Evolutionary conservation across 2,797 vertebrate genomes (phyloP).

Genomic region (Sorex maritimensis): DNA sequence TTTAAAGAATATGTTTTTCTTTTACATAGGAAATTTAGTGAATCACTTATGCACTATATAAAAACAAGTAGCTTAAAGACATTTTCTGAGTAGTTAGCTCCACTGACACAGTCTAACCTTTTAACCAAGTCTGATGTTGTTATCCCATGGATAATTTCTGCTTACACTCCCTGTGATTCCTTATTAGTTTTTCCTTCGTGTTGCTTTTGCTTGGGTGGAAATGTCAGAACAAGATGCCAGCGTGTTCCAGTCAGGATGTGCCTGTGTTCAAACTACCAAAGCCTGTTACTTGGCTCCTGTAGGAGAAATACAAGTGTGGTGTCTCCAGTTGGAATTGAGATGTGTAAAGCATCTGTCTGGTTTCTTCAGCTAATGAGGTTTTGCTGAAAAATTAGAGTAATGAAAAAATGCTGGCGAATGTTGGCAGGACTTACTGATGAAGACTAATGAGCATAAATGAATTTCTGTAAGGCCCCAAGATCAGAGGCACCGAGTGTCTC

Average conservation of each 20-base stretch:
- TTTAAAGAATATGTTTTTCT: slow-evolving; percentile 51
- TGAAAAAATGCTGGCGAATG: slow-evolving; percentile 65
- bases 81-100: slow-evolving; percentile 21
- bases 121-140: neutral
- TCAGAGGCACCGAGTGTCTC: neutral
- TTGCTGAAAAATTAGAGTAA: slow-evolving; percentile 73
- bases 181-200: slow-evolving; percentile 41
- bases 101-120: neutral
- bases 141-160: slow-evolving; percentile 60
- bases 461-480: slow-evolving; percentile 37
- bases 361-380: slow-evolving; percentile 80
- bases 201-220: slow-evolving; percentile 57
- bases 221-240: slow-evolving; percentile 43
- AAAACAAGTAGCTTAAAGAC: neutral
- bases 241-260: neutral
- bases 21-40: slow-evolving; percentile 59
- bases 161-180: slow-evolving; percentile 59
- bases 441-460: slow-evolving; percentile 65
- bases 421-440: slow-evolving; percentile 69
- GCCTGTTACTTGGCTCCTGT: slow-evolving; percentile 20
- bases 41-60: slow-evolving; percentile 50
- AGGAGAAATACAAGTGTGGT: neutral
- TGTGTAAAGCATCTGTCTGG: slow-evolving; percentile 67
- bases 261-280: neutral
- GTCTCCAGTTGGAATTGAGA: slow-evolving; percentile 70